A percentile compares a stretch with the other conserved stretches of the same genome.
Conservation (phyloP, 2,888 invertebrate species). For the Nemotelus pantherinus region DNA sequence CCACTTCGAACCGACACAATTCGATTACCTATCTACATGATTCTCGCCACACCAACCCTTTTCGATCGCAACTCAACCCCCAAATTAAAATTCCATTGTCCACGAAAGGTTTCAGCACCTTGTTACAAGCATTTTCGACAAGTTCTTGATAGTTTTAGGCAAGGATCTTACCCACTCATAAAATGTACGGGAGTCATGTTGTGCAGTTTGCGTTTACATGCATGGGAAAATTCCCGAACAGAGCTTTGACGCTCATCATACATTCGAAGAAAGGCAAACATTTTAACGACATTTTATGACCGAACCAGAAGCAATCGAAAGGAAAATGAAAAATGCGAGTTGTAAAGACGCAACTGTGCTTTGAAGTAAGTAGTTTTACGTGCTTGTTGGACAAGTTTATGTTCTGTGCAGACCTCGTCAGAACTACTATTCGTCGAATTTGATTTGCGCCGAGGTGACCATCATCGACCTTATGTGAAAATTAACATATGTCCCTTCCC, state of each 20-base stretch:
- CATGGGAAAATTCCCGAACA: slow-evolving; percentile 46
- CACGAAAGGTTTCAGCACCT: slow-evolving; percentile 45
- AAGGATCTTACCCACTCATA: slow-evolving; percentile 5
- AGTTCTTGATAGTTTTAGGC: slow-evolving; percentile 12
- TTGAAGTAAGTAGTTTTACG: slow-evolving; percentile 24
- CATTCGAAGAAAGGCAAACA: slow-evolving; percentile 22
- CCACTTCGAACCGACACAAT: neutral
- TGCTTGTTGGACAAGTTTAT: slow-evolving; percentile 39
- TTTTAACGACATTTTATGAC: slow-evolving; percentile 12
- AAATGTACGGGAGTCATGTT: slow-evolving; percentile 11
- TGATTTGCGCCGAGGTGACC: slow-evolving; percentile 22
- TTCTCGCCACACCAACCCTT: slow-evolving; percentile 26
- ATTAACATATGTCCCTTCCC: slow-evolving; percentile 40
- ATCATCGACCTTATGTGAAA: slow-evolving; percentile 37
- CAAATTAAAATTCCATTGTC: slow-evolving; percentile 40
- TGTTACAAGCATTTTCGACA: slow-evolving; percentile 37
- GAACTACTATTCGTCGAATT: neutral
- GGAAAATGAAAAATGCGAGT: neutral
- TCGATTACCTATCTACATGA: too few relatives aligned
- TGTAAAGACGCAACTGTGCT: neutral
- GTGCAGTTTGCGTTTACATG: slow-evolving; percentile 25
- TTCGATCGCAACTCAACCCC: slow-evolving; percentile 14
- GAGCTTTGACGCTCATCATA: slow-evolving; percentile 1
- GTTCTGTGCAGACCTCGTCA: slow-evolving; percentile 29
- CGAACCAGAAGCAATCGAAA: slow-evolving; percentile 3